Conservation (phyloP, 2,113 vertebrate genomes). For the Mastomys coucha region DNA sequence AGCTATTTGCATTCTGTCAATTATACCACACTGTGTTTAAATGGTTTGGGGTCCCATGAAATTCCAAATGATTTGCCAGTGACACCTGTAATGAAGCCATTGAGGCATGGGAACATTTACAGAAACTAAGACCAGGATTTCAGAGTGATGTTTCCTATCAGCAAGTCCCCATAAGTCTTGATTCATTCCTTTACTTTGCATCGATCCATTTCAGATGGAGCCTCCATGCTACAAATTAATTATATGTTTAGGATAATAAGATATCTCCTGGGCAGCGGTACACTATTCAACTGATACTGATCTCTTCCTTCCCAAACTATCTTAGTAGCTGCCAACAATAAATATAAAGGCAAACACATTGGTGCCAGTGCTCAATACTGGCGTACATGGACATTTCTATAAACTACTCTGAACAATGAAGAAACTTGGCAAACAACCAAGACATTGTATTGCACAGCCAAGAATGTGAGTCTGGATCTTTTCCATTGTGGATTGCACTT, state of each 20-base stretch:
- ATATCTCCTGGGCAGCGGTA: constrained; percentile 40
- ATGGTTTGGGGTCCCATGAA: background rate
- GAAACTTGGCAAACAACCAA: constrained; percentile 82
- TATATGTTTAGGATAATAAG: constrained; percentile 69
- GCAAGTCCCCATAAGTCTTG: constrained; percentile 37
- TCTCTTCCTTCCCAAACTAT: constrained; percentile 66
- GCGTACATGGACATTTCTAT: constrained; percentile 82
- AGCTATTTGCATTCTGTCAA: background rate
- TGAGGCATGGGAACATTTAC: constrained; percentile 27
- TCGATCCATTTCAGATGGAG: constrained; percentile 31
- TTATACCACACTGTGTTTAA: background rate
- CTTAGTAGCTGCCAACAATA: constrained; percentile 65
- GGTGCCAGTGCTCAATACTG: constrained; percentile 71
- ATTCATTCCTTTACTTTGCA: constrained; percentile 52
- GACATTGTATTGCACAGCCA: constrained; percentile 83
- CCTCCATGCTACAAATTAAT: constrained; percentile 60
- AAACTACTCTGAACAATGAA: constrained; percentile 80
- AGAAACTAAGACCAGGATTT: background rate
- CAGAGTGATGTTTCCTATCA: background rate
- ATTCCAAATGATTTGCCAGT: constrained; percentile 24
- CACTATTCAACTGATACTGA: constrained; percentile 51
- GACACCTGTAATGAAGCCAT: constrained; percentile 33
- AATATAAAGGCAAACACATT: constrained; percentile 67
- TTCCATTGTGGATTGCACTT: constrained; percentile 88
- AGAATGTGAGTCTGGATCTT: constrained; percentile 86